Percentiles rank a stretch among this genome's conserved stretches.
Evolutionary conservation across 2,888 invertebrate genomes (phyloP).

Genomic region (Norana najaformis): DNA sequence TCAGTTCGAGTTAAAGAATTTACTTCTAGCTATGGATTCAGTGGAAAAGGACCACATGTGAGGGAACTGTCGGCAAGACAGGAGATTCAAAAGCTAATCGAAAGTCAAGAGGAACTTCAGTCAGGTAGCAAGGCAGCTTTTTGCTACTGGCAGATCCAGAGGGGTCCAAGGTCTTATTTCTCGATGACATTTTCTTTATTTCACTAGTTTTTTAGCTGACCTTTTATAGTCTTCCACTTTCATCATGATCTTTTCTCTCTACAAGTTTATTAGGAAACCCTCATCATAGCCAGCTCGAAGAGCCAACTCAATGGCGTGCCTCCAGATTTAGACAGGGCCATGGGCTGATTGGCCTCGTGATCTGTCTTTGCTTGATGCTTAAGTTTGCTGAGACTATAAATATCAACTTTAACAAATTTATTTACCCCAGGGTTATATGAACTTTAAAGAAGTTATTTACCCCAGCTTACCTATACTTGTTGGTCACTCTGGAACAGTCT

Average conservation of each 20-base stretch:
- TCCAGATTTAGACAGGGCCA: neutral
- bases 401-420: no score
- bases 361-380: neutral
- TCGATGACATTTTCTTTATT: neutral
- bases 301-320: neutral
- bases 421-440: neutral
- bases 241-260: neutral
- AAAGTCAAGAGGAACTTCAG: neutral
- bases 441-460: neutral
- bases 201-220: neutral
- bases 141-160: neutral
- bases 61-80: neutral
- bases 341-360: neutral
- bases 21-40: neutral
- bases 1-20: neutral
- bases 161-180: neutral
- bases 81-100: neutral
- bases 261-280: neutral
- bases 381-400: no score
- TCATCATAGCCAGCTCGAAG: no score
- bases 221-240: neutral
- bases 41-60: neutral
- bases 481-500: no score
- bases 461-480: no score
- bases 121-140: neutral